Percentiles rank a stretch among this genome's conserved stretches.
Evolutionary conservation across 2,888 invertebrate species (phyloP).

Genomic region (Sinotaia quadrata): DNA sequence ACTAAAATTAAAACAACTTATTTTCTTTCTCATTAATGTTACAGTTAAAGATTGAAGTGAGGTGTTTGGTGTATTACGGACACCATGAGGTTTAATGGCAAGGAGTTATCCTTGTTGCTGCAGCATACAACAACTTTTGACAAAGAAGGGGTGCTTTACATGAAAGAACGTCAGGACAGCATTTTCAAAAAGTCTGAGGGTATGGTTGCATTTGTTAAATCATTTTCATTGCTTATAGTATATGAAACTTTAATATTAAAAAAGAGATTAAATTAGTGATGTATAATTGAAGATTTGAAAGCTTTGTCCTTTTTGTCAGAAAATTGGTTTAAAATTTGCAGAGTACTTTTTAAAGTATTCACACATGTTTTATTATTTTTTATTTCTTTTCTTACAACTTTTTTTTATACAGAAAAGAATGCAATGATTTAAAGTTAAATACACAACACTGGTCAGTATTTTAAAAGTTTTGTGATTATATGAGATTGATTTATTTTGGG

Average conservation of each 20-base stretch:
- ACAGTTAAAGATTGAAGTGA: background rate
- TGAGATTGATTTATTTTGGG: too few species aligned
- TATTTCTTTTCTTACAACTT: background rate
- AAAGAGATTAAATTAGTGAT: too few species aligned
- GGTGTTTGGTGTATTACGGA: background rate
- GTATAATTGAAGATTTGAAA: too few species aligned
- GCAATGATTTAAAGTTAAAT: too few species aligned
- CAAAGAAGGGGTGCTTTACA: constrained; percentile 88
- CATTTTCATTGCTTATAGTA: too few species aligned
- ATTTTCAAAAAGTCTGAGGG: constrained; percentile 93
- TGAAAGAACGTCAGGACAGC: constrained; percentile 91
- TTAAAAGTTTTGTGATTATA: too few species aligned
- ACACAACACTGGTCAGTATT: too few species aligned
- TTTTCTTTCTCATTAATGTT: background rate
- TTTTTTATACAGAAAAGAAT: background rate
- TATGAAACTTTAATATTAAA: too few species aligned
- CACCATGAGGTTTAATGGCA: constrained; percentile 90
- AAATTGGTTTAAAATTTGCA: background rate
- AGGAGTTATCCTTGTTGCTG: constrained; percentile 88
- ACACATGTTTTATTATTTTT: background rate
- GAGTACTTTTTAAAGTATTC: background rate
- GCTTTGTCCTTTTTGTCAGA: too few species aligned
- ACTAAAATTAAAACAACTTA: too few species aligned
- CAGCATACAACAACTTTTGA: constrained; percentile 91
- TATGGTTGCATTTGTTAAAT: too few species aligned